These are phyloP conservation scores for Caenorhabditis sulstoni DNA, from an alignment of 2,888 invertebrate species.

Conservation along the genomic window DNA sequence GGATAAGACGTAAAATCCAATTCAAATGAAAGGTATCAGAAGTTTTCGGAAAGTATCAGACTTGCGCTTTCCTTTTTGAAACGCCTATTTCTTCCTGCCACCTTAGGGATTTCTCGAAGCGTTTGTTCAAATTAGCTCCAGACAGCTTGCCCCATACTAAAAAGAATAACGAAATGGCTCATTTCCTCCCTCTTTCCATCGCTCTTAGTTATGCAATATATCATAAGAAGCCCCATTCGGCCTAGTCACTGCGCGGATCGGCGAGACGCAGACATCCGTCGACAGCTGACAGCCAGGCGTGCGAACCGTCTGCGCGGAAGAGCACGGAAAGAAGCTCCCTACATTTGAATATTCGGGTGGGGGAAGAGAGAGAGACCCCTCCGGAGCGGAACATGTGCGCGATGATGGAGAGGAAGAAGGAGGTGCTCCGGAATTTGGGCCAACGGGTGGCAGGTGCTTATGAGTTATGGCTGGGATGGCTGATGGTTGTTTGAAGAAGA, in stretches of 20 bases:
- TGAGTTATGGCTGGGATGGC: slow-evolving; percentile 44
- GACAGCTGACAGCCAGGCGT: slow-evolving; percentile 55
- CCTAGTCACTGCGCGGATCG: slow-evolving; percentile 14
- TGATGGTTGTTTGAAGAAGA: slow-evolving; percentile 4
- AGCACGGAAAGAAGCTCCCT: slow-evolving; percentile 31
- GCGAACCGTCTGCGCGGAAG: slow-evolving; percentile 42
- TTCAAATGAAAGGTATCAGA: background rate
- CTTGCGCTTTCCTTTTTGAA: too few species aligned
- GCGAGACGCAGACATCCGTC: slow-evolving; percentile 24
- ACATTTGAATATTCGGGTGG: slow-evolving; percentile 47
- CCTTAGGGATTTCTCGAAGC: background rate
- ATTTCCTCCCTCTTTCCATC: slow-evolving; percentile 44
- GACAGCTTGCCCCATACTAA: background rate
- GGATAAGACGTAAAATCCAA: too few species aligned
- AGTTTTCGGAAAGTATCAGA: too few species aligned
- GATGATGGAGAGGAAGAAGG: slow-evolving; percentile 20
- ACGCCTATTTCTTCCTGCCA: background rate
- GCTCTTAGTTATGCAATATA: slow-evolving; percentile 54
- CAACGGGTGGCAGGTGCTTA: slow-evolving; percentile 49
- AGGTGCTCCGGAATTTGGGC: slow-evolving; percentile 44
- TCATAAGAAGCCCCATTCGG: slow-evolving; percentile 43
- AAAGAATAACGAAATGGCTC: slow-evolving; percentile 37
- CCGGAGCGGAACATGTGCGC: slow-evolving; percentile 35
- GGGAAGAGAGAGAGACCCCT: background rate
- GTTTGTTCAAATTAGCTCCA: slow-evolving; percentile 25